Evolutionary conservation across 1,140 invertebrate genomes (phyloP).

Genomic region (Laupala kohalensis): DNA sequence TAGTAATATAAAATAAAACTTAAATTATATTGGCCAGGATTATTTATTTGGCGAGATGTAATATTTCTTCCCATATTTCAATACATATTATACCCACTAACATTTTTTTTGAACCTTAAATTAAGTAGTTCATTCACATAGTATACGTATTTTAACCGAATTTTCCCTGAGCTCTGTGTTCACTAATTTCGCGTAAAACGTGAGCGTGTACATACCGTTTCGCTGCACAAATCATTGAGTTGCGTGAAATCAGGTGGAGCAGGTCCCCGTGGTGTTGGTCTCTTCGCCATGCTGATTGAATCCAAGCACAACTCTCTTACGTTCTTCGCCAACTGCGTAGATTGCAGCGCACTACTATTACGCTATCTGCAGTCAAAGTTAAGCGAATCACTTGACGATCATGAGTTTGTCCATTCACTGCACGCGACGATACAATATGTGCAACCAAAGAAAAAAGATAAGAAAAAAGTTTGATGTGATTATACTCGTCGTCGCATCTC

Average conservation of each 20-base stretch:
- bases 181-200: not conserved
- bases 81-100: not conserved
- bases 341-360: no score
- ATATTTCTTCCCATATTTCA: not conserved
- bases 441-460: no score
- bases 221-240: not conserved
- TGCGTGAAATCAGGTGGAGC: not conserved
- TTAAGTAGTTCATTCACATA: not conserved
- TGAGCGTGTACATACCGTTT: not conserved
- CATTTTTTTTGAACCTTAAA: not conserved
- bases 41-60: not conserved
- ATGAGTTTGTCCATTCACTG: no score
- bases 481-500: no score
- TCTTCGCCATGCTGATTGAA: not conserved
- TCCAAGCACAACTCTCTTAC: no score
- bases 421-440: no score
- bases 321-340: no score
- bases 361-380: no score
- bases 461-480: no score
- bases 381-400: no score
- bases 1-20: no score
- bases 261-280: not conserved
- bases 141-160: no score
- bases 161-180: not conserved
- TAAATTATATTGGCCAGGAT: not conserved